A percentile compares a stretch with the other conserved stretches of the same genome.
Evolutionary conservation across 2,113 vertebrate genomes (phyloP).

Genomic region (Donacobius atricapilla): DNA sequence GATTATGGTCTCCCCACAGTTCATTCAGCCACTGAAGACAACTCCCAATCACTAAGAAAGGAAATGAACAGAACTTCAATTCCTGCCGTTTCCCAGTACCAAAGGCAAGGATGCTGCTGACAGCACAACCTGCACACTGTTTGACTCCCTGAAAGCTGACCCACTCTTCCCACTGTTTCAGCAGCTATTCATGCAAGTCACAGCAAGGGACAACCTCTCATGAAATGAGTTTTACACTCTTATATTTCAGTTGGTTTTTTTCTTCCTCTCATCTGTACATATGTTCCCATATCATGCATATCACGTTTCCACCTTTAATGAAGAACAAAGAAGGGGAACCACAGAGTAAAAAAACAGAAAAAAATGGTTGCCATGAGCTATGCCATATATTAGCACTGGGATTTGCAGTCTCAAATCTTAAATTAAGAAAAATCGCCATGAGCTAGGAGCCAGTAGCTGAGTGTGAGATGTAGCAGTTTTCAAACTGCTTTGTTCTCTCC

Average conservation of each 20-base stretch:
- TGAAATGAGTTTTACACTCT: neutral
- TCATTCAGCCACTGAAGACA: neutral
- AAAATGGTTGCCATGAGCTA: neutral
- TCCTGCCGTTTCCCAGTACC: accelerated
- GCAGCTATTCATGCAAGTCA: neutral
- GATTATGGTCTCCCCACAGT: neutral
- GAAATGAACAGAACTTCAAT: neutral
- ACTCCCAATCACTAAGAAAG: neutral
- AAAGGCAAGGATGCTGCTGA: neutral
- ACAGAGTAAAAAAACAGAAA: neutral
- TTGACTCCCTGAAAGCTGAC: neutral
- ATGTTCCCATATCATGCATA: neutral
- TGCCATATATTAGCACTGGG: neutral
- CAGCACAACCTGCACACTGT: neutral
- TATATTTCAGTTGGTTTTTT: neutral
- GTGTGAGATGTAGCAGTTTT: neutral
- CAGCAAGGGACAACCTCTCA: neutral
- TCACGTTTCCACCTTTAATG: neutral
- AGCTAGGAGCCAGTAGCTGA: neutral
- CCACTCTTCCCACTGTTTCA: neutral
- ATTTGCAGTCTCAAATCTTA: neutral
- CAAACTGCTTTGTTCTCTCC: neutral
- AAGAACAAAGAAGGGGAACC: neutral
- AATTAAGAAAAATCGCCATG: neutral
- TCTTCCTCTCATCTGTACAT: accelerated